Base-by-base conservation (phyloP, 2,888 invertebrate species). In the Pseudeuparius sepicola region DNA sequence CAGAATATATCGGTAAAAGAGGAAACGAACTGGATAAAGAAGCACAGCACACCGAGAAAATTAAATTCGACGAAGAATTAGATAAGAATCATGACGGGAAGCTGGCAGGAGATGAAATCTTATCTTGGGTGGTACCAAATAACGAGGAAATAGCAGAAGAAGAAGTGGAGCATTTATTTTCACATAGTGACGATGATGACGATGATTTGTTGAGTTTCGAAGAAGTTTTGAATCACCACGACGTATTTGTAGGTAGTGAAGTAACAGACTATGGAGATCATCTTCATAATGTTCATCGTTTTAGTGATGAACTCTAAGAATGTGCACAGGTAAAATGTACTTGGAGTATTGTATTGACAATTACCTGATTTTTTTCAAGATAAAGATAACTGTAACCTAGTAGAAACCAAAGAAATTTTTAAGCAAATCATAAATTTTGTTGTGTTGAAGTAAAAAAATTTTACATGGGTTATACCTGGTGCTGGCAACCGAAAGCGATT, bases 221-320 rank as follows among this genome's bases (percentile, higher is more conserved):
- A 2, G 94, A 94, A 68, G 73, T 94, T 27, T 61, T 90, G 1
- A 70, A 74, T 1, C 86, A 90, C 56, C 82, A 92, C 59, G 82
- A 87, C 44, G 73, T 78, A 32, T 94, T 94, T 66, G 93, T 93
- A 3, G 92, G 93, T 33, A 88, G 88, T 55, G 90, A 93, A 65
- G 89, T 82, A 4, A 85, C 89, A 1, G 86, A 87, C 64, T 86
- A 84, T 61, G 89, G 87, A 9, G 79, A 84, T 54, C 85, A 88
- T 58, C 66, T 88, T 39, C 75, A 84, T 49, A 82, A 84, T 44
- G 78, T 85, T 33, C 78, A 84, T 53, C 68, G 71, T 41, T 81
- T 87, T 50, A 66, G 73, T 36, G 90, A 90, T 55, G 90, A 90
- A 59, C 73, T 90, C 45, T 85, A 67, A 71, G 44, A 32, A 24